These are phyloP conservation scores for Coenonympha glycerion DNA, from an alignment of 2,888 invertebrate species.

Conservation along the genomic window DNA sequence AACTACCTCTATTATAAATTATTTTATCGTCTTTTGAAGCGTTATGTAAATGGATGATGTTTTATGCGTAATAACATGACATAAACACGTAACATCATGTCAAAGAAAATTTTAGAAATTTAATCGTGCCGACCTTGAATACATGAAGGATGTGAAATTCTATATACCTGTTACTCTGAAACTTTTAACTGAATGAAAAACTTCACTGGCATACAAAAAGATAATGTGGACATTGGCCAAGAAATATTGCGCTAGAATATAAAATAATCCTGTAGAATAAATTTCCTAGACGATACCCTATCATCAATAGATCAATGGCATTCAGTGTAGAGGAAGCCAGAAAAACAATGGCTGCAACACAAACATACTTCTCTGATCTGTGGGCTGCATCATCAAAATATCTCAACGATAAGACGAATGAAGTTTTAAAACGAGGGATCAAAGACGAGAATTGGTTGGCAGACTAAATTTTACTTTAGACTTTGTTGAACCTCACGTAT, in stretches of 20 bases:
- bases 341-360: slow-evolving; percentile 29
- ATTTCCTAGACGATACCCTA: slow-evolving; percentile 12
- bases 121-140: not conserved
- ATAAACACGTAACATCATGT: not conserved
- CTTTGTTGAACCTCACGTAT: slow-evolving; percentile 52
- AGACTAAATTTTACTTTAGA: slow-evolving; percentile 43
- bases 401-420: slow-evolving; percentile 35
- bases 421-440: slow-evolving; percentile 19
- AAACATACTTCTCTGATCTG: slow-evolving; percentile 26
- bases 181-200: slow-evolving; percentile 8
- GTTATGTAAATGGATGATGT: not conserved
- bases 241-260: slow-evolving; percentile 14
- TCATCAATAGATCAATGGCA: slow-evolving; percentile 26
- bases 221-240: slow-evolving; percentile 18
- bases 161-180: not conserved
- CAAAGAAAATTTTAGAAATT: not conserved
- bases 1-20: not conserved
- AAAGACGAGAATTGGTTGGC: slow-evolving; percentile 50
- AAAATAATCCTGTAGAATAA: slow-evolving; percentile 6
- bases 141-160: not conserved
- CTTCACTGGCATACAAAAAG: slow-evolving; percentile 9
- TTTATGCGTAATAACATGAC: too few relatives aligned
- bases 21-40: not conserved
- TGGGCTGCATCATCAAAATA: slow-evolving; percentile 22
- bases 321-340: slow-evolving; percentile 19